phyloP scores from a whole-genome alignment of 2,113 vertebrate genomes.

The Chlorodrepanis virens region DNA sequence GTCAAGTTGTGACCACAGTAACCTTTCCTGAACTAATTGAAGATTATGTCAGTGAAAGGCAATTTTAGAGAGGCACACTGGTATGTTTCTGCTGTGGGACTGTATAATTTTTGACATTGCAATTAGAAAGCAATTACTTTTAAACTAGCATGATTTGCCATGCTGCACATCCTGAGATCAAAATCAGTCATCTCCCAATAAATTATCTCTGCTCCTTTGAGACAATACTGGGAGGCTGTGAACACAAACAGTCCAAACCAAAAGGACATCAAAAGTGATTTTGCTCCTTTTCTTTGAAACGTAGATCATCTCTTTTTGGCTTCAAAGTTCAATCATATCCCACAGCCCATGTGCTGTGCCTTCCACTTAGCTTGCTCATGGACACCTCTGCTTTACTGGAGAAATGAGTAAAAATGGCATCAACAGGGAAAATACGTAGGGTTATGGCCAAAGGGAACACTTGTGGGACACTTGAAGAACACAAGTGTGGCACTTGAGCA shows the following conservation, averaged over 20 bases:
- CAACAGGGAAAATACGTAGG: background rate
- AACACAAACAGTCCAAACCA: background rate
- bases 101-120: background rate
- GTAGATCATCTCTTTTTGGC: background rate
- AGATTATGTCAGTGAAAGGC: background rate
- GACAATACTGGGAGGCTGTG: background rate
- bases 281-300: background rate
- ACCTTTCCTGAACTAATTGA: background rate
- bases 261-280: background rate
- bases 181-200: background rate
- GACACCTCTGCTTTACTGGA: background rate
- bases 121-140: slow-evolving; percentile 8
- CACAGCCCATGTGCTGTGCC: background rate
- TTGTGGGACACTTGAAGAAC: too few relatives aligned
- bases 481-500: background rate
- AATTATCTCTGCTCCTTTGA: background rate
- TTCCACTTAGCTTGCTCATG: background rate
- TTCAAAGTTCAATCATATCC: background rate
- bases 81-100: background rate
- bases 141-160: background rate
- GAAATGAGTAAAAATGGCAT: background rate
- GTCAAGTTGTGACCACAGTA: background rate
- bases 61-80: background rate
- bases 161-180: background rate
- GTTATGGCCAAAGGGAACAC: background rate